Evolutionary conservation across 2,888 invertebrate genomes (phyloP).

Genomic region (Rhogogaster chlorosoma): DNA sequence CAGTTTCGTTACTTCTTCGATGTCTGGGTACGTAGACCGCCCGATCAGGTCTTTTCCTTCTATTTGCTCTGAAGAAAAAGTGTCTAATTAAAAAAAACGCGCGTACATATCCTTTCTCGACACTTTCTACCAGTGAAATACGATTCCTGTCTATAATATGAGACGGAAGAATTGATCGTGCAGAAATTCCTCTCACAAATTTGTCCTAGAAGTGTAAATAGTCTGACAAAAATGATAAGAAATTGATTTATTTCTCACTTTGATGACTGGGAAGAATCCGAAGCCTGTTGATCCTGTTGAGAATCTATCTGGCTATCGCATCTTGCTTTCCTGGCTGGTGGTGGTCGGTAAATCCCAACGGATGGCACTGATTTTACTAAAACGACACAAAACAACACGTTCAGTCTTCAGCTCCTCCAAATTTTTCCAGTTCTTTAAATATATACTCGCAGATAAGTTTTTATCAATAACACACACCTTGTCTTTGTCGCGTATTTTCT

Average conservation of each 20-base stretch:
- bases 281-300: slow-evolving; percentile 51
- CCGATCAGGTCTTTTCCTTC: slow-evolving; percentile 85
- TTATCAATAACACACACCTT: slow-evolving; percentile 63
- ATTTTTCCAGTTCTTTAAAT: slow-evolving; percentile 8
- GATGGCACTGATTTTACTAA: slow-evolving; percentile 72
- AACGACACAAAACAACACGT: slow-evolving; percentile 55
- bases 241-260: slow-evolving; percentile 57
- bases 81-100: neutral
- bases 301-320: slow-evolving; percentile 49
- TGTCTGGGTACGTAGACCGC: slow-evolving; percentile 90
- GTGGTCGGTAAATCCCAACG: slow-evolving; percentile 80
- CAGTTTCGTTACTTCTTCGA: slow-evolving; percentile 78
- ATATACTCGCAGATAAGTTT: slow-evolving; percentile 5
- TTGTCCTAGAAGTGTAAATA: neutral
- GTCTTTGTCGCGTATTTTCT: slow-evolving; percentile 69
- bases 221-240: neutral
- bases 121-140: neutral
- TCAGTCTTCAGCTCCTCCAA: neutral
- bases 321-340: slow-evolving; percentile 76
- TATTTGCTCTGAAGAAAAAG: slow-evolving; percentile 64
- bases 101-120: neutral
- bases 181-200: neutral
- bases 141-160: neutral
- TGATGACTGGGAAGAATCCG: slow-evolving; percentile 52
- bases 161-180: neutral